These are phyloP conservation scores for Ptyas mucosa DNA, from an alignment of 2,113 vertebrate species.

Conservation along the genomic window DNA sequence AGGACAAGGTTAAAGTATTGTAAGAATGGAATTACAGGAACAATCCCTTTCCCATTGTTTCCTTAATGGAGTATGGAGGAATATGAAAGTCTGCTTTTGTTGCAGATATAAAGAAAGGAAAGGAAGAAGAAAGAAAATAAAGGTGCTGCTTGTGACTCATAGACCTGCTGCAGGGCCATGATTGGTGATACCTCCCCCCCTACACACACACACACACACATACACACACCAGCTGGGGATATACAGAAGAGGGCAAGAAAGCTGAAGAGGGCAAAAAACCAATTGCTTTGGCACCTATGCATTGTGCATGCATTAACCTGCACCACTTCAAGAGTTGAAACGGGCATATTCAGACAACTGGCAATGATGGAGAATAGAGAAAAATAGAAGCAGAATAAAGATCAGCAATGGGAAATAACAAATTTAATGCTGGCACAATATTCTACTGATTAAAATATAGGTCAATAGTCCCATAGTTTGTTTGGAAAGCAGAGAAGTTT, in stretches of 20 bases:
- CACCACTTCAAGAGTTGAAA: neutral
- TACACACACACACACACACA: no score
- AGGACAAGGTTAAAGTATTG: neutral
- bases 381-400: neutral
- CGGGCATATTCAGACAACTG: neutral
- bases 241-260: neutral
- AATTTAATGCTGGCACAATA: neutral
- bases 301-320: neutral
- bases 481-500: neutral
- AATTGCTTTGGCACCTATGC: neutral
- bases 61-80: neutral
- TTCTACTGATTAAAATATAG: neutral
- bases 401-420: neutral
- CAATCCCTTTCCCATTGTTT: neutral
- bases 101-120: neutral
- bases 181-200: neutral
- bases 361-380: neutral
- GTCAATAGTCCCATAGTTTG: neutral
- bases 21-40: neutral
- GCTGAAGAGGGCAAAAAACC: neutral
- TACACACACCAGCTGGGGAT: neutral
- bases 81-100: neutral
- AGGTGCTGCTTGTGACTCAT: neutral
- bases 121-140: neutral
- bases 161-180: neutral